Conservation (phyloP, 1,140 invertebrate genomes). For the Plectrocnemia conspersa region DNA sequence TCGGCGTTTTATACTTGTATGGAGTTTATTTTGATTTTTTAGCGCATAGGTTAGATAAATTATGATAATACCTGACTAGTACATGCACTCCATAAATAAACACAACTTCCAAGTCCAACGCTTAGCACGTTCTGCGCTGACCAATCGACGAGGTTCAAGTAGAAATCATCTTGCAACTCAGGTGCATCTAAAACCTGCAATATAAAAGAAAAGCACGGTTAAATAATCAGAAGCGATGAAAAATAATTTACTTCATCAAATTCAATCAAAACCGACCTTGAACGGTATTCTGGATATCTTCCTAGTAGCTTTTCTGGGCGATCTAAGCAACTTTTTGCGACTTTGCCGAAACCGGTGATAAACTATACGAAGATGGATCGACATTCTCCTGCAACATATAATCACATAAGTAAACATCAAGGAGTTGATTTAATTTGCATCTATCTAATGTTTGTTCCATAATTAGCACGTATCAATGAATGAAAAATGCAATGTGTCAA, state of each 20-base stretch:
- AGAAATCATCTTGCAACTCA: conserved; percentile 98
- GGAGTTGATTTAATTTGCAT: too few species aligned
- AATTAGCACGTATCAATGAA: too few species aligned
- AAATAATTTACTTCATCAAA: neutral
- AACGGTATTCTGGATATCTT: conserved; percentile 98
- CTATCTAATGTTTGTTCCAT: too few species aligned
- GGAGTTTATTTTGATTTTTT: too few species aligned
- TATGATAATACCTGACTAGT: conserved; percentile 78
- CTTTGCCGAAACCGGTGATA: conserved; percentile 90
- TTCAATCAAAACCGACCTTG: conserved; percentile 55
- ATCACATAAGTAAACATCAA: too few species aligned
- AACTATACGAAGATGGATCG: conserved; percentile 75
- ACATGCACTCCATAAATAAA: conserved; percentile 98
- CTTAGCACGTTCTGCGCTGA: conserved; percentile 97
- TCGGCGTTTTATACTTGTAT: too few species aligned
- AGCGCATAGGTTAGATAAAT: too few species aligned
- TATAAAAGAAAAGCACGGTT: conserved; percentile 20
- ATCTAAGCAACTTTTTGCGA: conserved; percentile 90
- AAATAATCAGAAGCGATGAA: conserved; percentile 1
- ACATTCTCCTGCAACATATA: conserved; percentile 59
- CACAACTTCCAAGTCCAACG: conserved; percentile 96
- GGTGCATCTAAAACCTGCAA: conserved; percentile 87
- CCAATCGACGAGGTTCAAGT: conserved; percentile 99
- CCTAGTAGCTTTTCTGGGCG: conserved; percentile 89
- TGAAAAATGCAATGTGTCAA: too few species aligned